phyloP scores from a whole-genome alignment of 2,797 vertebrate genomes.

The Argyrosomus regius region DNA sequence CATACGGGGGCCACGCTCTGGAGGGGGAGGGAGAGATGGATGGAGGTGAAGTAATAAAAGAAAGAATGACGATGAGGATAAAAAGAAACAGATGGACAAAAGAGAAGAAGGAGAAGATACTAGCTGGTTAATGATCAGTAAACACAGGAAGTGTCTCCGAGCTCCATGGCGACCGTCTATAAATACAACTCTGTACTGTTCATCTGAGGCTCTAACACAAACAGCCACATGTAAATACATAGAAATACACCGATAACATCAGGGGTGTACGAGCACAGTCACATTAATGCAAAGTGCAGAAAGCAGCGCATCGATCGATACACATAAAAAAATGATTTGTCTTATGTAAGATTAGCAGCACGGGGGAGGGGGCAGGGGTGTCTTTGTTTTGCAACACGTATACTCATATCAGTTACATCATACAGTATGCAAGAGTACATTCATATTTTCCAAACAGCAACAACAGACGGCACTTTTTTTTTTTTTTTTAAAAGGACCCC shows the following conservation, averaged over 20 bases:
- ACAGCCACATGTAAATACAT: slow-evolving; percentile 72
- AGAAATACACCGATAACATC: slow-evolving; percentile 59
- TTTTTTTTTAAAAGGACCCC: slow-evolving; percentile 11
- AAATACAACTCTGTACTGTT: slow-evolving; percentile 62
- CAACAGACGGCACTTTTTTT: slow-evolving; percentile 34
- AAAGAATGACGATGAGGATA: background rate
- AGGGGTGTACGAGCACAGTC: slow-evolving; percentile 29
- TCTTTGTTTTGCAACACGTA: slow-evolving; percentile 59
- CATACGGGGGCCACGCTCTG: slow-evolving; percentile 84
- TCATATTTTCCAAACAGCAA: slow-evolving; percentile 44
- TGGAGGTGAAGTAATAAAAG: background rate
- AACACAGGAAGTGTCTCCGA: slow-evolving; percentile 66
- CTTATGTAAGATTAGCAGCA: slow-evolving; percentile 66
- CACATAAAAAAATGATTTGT: slow-evolving; percentile 66
- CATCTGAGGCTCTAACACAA: slow-evolving; percentile 52
- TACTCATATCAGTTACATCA: slow-evolving; percentile 63
- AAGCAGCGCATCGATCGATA: slow-evolving; percentile 68
- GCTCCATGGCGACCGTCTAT: slow-evolving; percentile 76
- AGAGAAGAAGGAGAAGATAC: slow-evolving; percentile 38
- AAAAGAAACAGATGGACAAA: background rate
- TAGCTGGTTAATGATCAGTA: slow-evolving; percentile 55
- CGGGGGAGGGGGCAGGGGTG: slow-evolving; percentile 44
- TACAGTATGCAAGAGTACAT: slow-evolving; percentile 36
- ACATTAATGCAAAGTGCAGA: slow-evolving; percentile 71
- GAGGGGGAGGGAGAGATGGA: slow-evolving; percentile 7